Conservation (phyloP, 2,888 invertebrate species). For the Pherbina coryleti region DNA sequence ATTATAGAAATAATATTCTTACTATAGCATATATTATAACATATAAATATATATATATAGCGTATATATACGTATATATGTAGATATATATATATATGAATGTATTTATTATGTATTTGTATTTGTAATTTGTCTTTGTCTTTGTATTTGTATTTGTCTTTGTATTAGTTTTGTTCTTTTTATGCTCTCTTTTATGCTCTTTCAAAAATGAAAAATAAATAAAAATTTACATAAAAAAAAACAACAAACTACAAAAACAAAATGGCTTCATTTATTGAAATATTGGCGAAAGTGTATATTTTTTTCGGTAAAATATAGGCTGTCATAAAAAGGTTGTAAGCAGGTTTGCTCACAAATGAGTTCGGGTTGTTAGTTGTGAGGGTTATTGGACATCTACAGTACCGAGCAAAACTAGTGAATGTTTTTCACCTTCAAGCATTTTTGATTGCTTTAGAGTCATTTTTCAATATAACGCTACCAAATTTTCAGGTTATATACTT, state of each 20-base stretch:
- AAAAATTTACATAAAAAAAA: conserved; percentile 47
- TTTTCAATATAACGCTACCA: too few species aligned
- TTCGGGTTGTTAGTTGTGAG: too few species aligned
- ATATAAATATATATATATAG: conserved; percentile 38
- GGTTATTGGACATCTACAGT: too few species aligned
- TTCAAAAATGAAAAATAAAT: conserved; percentile 57
- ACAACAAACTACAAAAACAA: conserved; percentile 36
- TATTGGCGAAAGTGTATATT: too few species aligned
- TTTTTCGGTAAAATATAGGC: too few species aligned
- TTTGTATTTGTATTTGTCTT: conserved; percentile 62
- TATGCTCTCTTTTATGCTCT: conserved; percentile 64
- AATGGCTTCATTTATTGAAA: neutral
- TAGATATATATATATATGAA: conserved; percentile 48
- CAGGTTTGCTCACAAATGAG: too few species aligned
- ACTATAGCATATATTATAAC: conserved; percentile 38
- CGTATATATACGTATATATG: conserved; percentile 15
- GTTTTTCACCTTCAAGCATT: too few species aligned
- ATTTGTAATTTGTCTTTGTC: conserved; percentile 53
- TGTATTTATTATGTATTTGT: conserved; percentile 64
- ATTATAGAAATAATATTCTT: conserved; percentile 26
- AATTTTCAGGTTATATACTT: too few species aligned
- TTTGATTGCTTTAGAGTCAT: too few species aligned
- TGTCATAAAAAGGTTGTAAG: too few species aligned
- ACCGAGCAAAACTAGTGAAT: too few species aligned
- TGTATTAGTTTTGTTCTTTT: conserved; percentile 65